Base-by-base conservation (phyloP, 1,140 invertebrate species). In the Drosophila tropicalis region DNA sequence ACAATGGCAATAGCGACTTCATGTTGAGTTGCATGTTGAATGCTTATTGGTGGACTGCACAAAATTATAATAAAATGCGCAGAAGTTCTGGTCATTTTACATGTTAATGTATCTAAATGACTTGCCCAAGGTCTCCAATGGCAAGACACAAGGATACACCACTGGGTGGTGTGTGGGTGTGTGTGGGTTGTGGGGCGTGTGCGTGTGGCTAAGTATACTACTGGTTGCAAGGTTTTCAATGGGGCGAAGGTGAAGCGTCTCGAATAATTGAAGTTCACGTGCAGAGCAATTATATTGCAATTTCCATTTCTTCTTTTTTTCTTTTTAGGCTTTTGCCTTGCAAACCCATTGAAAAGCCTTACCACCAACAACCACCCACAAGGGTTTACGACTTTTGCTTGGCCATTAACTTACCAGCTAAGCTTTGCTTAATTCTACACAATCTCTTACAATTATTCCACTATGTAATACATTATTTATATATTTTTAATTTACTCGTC, bases 21-120 rank as follows among this genome's bases (percentile, higher is more conserved):
- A 55, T n/a, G 29, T 29, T 29, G 9, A 57, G 72, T 44, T 32
- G 62, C 83, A 87, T 87, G 64, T 66, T 80, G 34, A 63, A 54
- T 54, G 70, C 47, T 29, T 29, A 29, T 6, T 29, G 29, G 62
- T 66, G 73, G 62, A 55, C 83, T 79, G 66, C 36, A 67, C 5
- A 6, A 44, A 75, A 66, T 62, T 51, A 51, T 12, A 51, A 22
- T 19, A 22, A 51, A 51, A 22, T 51, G 44, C 44, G 44, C 44
- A 51, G 2, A 51, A 32, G 67, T 58, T 75, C 72, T 75, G 40
- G 36, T 39, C 39, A 68, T 17, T 68, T 17, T 69, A 12, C 29
- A 75, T 13, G 10, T 39, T 39, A 39, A 51, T 19, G 44, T 51
- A 22, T 51, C 44, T 51, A 51, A 51, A 22, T 22, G 44, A 51